Evolutionary conservation across 2,113 vertebrate species (phyloP), one percentile per base, ranked within the genome.

Genomic region (Dasyprocta punctata): DNA sequence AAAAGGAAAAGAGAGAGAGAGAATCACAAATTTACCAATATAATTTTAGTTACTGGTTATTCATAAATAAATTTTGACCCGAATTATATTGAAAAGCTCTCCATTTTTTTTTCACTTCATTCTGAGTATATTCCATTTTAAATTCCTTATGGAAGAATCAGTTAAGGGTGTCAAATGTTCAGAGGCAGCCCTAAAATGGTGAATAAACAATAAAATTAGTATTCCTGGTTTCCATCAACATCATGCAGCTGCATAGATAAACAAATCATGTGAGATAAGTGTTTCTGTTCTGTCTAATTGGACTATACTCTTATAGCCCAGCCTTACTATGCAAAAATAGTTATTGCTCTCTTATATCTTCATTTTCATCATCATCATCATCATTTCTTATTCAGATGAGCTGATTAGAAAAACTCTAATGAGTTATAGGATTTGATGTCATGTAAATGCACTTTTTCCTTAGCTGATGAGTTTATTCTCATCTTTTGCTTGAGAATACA

Each of bases 391-490:
- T 97, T 98, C 97, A 56, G 73, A 30, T 93, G 92, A 80, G 44
- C 89, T 98, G 90, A 98, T 97, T 98, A 96, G 54, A 73, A 98
- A 98, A 97, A 54, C 41, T 94, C 89, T 96, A 96, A 98, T 97
- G 86, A 96, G 89, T 97, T 96, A 85, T 30, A 97, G 26, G 8
- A 44, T 95, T 97, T 97, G 84, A 67, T 97, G 98, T 97, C 95
- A 98, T 41, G 69, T 26, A 95, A 97, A 92, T 49, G 85, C 17
- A 0, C 1, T 41, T 94, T 96, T 86, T 97, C 61, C 91, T 33
- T 93, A 85, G 60, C 67, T 98, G 73, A 98, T 97, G 83, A 96
- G 36, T 97, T 97, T 98, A 95, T 96, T 98, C 97, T 98, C 71
- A 95, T 98, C 97, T 87, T 96, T 36, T 0, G 19, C 92, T 96